These are phyloP conservation scores for Neofelis nebulosa DNA, from an alignment of 2,113 vertebrate genomes.

Conservation along the genomic window DNA sequence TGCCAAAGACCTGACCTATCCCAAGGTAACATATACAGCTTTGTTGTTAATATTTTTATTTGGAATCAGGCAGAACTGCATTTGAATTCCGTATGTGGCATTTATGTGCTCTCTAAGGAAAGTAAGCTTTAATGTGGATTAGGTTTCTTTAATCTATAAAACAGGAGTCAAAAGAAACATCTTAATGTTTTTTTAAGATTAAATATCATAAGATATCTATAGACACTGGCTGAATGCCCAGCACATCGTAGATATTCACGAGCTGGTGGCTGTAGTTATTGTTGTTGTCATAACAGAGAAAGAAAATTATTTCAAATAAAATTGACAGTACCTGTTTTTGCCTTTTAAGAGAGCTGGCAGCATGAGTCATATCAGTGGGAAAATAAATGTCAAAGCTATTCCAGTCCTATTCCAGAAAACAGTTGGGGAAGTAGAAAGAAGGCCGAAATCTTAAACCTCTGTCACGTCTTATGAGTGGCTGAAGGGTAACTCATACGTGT, in stretches of 20 bases:
- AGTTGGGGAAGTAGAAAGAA: not conserved
- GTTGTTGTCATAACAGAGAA: not conserved
- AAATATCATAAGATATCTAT: not conserved
- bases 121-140: not conserved
- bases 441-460: not conserved
- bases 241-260: not conserved
- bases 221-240: not conserved
- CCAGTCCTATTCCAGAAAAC: not conserved
- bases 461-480: not conserved
- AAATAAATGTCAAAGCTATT: slow-evolving; percentile 45
- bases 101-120: not conserved
- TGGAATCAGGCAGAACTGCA: not conserved
- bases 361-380: not conserved
- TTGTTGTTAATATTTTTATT: not conserved
- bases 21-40: not conserved
- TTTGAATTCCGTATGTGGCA: not conserved
- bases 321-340: slow-evolving; percentile 7
- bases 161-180: not conserved
- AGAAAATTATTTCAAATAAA: slow-evolving; percentile 21
- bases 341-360: not conserved
- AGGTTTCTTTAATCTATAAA: not conserved
- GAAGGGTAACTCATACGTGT: not conserved
- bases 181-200: not conserved
- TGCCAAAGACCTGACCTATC: not conserved
- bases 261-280: not conserved